Evolutionary conservation across 1,140 invertebrate genomes (phyloP).

Genomic region (Leucophenga varia): DNA sequence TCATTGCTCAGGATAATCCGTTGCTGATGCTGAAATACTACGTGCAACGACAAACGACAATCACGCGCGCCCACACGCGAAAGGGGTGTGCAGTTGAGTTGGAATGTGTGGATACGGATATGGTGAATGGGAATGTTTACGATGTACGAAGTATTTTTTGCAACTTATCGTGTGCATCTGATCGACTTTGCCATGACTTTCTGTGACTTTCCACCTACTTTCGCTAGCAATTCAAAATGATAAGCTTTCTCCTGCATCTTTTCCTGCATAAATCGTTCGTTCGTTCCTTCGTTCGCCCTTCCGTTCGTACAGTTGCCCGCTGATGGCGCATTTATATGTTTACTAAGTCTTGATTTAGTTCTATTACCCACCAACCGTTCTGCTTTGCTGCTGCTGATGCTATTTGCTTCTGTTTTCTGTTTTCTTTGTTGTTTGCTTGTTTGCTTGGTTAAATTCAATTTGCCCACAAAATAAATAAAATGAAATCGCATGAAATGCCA

Average conservation of each 20-base stretch:
- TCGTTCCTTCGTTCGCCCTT: conserved; percentile 8
- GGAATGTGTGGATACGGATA: too few relatives aligned
- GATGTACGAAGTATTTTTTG: conserved; percentile 47
- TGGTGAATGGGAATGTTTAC: too few relatives aligned
- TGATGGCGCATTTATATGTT: conserved; percentile 33
- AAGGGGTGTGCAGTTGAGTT: too few relatives aligned
- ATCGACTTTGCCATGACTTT: conserved; percentile 13
- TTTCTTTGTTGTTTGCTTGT: conserved; percentile 29
- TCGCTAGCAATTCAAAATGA: too few relatives aligned
- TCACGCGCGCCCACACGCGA: too few relatives aligned
- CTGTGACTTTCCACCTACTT: conserved; percentile 18
- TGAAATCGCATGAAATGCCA: conserved; percentile 43
- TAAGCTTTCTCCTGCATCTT: conserved; percentile 7
- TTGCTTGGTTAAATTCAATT: conserved; percentile 22
- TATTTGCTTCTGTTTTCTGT: too few relatives aligned
- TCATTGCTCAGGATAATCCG: conserved; percentile 55
- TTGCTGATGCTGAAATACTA: conserved; percentile 53
- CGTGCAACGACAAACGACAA: conserved; percentile 29
- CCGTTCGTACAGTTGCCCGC: too few relatives aligned
- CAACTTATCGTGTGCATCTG: conserved; percentile 46
- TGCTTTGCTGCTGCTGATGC: too few relatives aligned
- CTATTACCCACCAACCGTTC: neutral
- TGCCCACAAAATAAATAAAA: conserved; percentile 40
- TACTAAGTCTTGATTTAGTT: conserved; percentile 45
- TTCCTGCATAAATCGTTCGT: conserved; percentile 1